phyloP scores from a whole-genome alignment of 2,888 invertebrate species.

The Leucania comma region DNA sequence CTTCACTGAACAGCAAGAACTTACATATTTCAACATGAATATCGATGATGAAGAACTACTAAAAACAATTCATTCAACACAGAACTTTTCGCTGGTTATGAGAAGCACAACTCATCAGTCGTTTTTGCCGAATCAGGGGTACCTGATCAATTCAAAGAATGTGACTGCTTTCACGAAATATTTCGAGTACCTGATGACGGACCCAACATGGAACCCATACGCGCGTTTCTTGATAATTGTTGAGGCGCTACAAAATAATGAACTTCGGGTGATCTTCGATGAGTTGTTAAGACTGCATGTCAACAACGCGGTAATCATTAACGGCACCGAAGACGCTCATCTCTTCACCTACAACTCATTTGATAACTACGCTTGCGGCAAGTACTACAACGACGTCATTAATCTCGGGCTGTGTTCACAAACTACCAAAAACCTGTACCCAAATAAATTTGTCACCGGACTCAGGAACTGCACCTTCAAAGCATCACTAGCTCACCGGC shows the following conservation, averaged over 20 bases:
- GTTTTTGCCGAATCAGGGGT: constrained; percentile 57
- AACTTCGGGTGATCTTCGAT: constrained; percentile 71
- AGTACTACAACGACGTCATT: constrained; percentile 71
- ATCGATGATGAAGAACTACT: constrained; percentile 33
- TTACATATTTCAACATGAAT: constrained; percentile 53
- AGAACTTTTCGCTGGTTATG: constrained; percentile 31
- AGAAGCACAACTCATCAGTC: constrained; percentile 27
- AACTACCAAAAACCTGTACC: constrained; percentile 63
- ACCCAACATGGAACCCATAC: constrained; percentile 73
- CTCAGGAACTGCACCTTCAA: constrained; percentile 76
- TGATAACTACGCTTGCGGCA: constrained; percentile 79
- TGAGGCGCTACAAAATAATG: constrained; percentile 44
- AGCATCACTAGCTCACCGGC: constrained; percentile 72
- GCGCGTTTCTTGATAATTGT: constrained; percentile 72
- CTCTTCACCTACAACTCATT: constrained; percentile 80
- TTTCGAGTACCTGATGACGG: constrained; percentile 60
- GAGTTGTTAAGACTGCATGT: constrained; percentile 69
- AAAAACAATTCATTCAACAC: constrained; percentile 35
- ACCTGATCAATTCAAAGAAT: constrained; percentile 65
- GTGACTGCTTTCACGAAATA: constrained; percentile 56
- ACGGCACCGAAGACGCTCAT: constrained; percentile 66
- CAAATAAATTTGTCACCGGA: constrained; percentile 70
- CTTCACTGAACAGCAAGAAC: constrained; percentile 39
- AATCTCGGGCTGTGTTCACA: constrained; percentile 72
- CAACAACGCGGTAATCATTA: constrained; percentile 70